A percentile compares a stretch with the other conserved stretches of the same genome.
These are phyloP conservation scores for Tetramorium parvispinum DNA, from an alignment of 1,140 invertebrate genomes.

Conservation along the genomic window DNA sequence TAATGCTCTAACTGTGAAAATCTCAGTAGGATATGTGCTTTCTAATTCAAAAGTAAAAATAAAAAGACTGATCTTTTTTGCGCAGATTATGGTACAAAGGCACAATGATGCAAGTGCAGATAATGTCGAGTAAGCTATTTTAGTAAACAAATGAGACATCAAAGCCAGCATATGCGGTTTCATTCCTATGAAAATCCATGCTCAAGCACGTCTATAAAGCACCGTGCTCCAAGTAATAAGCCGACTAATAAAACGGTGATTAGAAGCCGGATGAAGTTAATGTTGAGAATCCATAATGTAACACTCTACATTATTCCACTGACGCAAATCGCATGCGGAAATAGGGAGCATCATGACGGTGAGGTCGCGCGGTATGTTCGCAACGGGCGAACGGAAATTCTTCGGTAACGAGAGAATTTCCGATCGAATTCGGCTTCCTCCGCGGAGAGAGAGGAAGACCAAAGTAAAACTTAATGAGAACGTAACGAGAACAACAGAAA, in stretches of 20 bases:
- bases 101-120: constrained; percentile 11
- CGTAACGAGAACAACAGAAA: constrained; percentile 31
- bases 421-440: constrained; percentile 26
- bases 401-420: constrained; percentile 37
- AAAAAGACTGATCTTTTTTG: neutral
- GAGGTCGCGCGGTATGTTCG: constrained; percentile 19
- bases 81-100: neutral
- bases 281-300: constrained; percentile 15
- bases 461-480: constrained; percentile 5
- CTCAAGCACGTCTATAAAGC: constrained; percentile 18
- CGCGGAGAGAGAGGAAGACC: too few species aligned
- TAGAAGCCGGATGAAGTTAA: constrained; percentile 20
- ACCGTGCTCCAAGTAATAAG: neutral
- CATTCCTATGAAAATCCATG: constrained; percentile 33
- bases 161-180: constrained; percentile 12
- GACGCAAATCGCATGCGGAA: constrained; percentile 39
- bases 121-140: constrained; percentile 21
- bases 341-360: neutral
- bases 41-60: neutral
- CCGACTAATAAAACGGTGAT: constrained; percentile 22
- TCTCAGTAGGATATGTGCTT: constrained; percentile 1
- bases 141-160: constrained; percentile 17
- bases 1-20: constrained; percentile 12
- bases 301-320: neutral
- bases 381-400: constrained; percentile 26